Evolutionary conservation across 2,888 invertebrate genomes (phyloP).

Genomic region (Sepioteuthis lessoniana): DNA sequence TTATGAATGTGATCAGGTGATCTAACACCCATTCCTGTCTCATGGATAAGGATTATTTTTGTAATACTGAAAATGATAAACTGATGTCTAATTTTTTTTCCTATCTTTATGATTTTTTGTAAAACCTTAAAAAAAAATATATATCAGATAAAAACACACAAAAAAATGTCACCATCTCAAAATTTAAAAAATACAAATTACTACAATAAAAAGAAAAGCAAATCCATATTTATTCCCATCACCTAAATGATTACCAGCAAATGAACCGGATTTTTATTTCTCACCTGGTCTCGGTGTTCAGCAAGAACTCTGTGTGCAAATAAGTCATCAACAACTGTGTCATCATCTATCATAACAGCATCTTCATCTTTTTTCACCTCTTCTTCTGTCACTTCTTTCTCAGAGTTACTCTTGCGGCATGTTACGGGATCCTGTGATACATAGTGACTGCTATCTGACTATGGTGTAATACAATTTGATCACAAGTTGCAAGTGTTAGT

Average conservation of each 20-base stretch:
- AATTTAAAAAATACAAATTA: background rate
- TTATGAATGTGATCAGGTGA: too few relatives aligned
- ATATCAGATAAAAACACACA: too few relatives aligned
- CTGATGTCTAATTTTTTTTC: too few relatives aligned
- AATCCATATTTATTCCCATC: background rate
- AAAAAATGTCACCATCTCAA: too few relatives aligned
- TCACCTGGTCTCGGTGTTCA: conserved; percentile 51
- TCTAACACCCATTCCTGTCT: too few relatives aligned
- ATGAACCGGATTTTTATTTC: background rate
- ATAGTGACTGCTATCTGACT: conserved; percentile 17
- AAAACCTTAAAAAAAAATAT: too few relatives aligned
- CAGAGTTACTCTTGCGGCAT: background rate
- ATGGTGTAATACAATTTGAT: background rate
- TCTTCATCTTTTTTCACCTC: background rate
- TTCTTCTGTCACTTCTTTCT: conserved; percentile 34
- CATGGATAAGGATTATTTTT: too few relatives aligned
- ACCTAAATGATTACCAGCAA: background rate
- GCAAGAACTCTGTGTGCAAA: conserved; percentile 54
- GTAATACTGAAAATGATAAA: too few relatives aligned
- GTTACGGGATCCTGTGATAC: conserved; percentile 42
- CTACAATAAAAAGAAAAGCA: background rate
- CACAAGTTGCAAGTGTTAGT: background rate
- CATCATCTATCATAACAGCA: conserved; percentile 10
- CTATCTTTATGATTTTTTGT: too few relatives aligned
- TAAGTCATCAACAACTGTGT: conserved; percentile 50